Base-by-base conservation (phyloP, 2,888 invertebrate genomes). In the Xiphydria camelus region DNA sequence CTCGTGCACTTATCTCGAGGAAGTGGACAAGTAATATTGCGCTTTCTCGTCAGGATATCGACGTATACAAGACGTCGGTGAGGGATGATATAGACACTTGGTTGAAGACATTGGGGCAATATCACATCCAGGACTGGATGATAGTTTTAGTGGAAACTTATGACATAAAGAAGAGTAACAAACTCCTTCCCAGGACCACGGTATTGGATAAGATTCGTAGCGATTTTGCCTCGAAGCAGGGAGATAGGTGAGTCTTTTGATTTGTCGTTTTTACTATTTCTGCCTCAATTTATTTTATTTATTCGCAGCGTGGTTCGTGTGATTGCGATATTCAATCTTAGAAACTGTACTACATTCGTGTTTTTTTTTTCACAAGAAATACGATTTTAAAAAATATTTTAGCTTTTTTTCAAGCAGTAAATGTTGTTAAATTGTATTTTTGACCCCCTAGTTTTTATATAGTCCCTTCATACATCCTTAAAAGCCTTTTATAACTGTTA, bases 141-240 rank as follows among this genome's bases (percentile, higher is more conserved):
- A 89, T 97, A 67, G 85, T 96, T 29, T 80, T 94, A 53, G 93
- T 97, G 32, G 94, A 94, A 77, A 91, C 90, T 39, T 88, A 92
- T 73, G 96, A 96, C 76, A 87, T 89, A 62, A 87, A 91, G 66
- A 91, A 93, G 77, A 87, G 92, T 39, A 93, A 94, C 68, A 96
- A 97, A 76, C 77, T 97, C 10, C 78, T 97, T 41, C 91, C 93
- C 1, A 82, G 96, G 57, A 93, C 94, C 9, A 95, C 95, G 2
- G 95, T 97, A 15, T 78, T 94, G 60, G 96, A 97, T 76, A 95
- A 94, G 80, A 91, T 97, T 51, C 89, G 91, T 61, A 87, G 88
- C 64, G 97, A 97, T 75, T 95, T 96, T 82, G 92, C 91, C 41
- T 83, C 87, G 15, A 96, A 95, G 77, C 89, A 92, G 72, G 90